Percentiles rank a stretch among this genome's conserved stretches.
These are phyloP conservation scores for Limulus polyphemus DNA, from an alignment of 2,888 invertebrate genomes.

Conservation along the genomic window DNA sequence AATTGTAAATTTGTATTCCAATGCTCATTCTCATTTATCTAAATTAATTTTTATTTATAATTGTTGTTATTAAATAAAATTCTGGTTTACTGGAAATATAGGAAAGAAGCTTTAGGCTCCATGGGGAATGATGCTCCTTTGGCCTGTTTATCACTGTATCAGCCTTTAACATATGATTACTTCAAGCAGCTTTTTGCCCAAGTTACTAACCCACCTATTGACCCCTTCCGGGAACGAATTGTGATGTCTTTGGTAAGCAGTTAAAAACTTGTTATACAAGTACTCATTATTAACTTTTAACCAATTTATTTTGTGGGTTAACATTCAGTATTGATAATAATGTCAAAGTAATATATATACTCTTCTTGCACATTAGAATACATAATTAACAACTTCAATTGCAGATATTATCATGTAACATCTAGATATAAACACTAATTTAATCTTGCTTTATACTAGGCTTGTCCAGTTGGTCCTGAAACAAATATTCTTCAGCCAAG, in stretches of 20 bases:
- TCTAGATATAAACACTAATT: neutral
- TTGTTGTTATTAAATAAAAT: neutral
- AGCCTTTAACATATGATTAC: constrained; percentile 89
- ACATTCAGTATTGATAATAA: too few species aligned
- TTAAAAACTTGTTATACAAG: neutral
- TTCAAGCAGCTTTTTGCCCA: constrained; percentile 99
- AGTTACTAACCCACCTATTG: constrained; percentile 97
- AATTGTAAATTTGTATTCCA: too few species aligned
- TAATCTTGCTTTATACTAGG: constrained; percentile 33
- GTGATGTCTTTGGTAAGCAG: constrained; percentile 74
- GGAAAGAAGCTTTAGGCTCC: constrained; percentile 95
- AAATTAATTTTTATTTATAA: neutral
- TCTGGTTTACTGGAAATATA: constrained; percentile 36
- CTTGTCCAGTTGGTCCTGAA: constrained; percentile 93
- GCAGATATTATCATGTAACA: neutral
- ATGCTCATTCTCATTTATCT: too few species aligned
- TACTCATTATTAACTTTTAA: too few species aligned
- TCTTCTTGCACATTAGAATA: too few species aligned
- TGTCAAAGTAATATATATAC: too few species aligned
- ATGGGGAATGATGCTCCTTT: constrained; percentile 99
- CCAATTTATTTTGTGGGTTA: too few species aligned
- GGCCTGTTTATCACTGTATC: constrained; percentile 89
- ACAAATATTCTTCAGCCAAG: constrained; percentile 84
- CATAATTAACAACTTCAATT: too few species aligned
- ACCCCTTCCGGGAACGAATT: constrained; percentile 96